Base-by-base conservation (phyloP, 2,888 invertebrate genomes). In the Cephus pulcher region DNA sequence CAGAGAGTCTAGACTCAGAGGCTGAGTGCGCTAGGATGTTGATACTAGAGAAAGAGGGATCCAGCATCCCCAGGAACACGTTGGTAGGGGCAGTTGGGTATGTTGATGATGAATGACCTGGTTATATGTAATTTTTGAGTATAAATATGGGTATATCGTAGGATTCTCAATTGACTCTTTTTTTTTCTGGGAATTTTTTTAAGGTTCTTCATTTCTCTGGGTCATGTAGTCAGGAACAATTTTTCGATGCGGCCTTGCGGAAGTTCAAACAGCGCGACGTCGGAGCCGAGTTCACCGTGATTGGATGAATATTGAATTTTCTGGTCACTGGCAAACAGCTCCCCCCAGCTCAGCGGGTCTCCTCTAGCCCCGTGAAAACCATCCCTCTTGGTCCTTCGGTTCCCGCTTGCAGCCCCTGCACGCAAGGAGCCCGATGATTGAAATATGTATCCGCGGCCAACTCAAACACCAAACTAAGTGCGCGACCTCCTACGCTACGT, bases 301-400 rank as follows among this genome's bases (percentile, higher is more conserved):
- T 90, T 90, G 90, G 88, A 89, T 90, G 90, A 90, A 90, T 90
- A 90, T 90, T 89, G 89, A 90, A 90, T 90, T 89, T 90, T 89
- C 85, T 88, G 90, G 90, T 90, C 89, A 90, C 90, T 86, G 80
- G 89, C 88, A 90, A 90, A 90, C 90, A 90, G 87, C 84, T 83
- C 78, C 78, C 79, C 75, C 76, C 76, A 23, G 12, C 35, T 23
- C 23, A 56, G 40, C 23, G 23, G 40, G 40, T 23, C 40, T 79
- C 75, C 76, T 71, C 32, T 6, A 3, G 12, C 34, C 71, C 71
- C 71, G 32, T 71, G 71, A 34, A 32, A 32, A 35, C 56, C 69
- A 68, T 34, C 75, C 30, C 78, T 56, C 78, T 9, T 56, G 40
- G 40, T 23, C 40, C 40, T 56, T 23, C 23, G 40, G 23, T 23